Evolutionary conservation across 1,140 invertebrate genomes (phyloP).

Genomic region (Anthonomus grandis): DNA sequence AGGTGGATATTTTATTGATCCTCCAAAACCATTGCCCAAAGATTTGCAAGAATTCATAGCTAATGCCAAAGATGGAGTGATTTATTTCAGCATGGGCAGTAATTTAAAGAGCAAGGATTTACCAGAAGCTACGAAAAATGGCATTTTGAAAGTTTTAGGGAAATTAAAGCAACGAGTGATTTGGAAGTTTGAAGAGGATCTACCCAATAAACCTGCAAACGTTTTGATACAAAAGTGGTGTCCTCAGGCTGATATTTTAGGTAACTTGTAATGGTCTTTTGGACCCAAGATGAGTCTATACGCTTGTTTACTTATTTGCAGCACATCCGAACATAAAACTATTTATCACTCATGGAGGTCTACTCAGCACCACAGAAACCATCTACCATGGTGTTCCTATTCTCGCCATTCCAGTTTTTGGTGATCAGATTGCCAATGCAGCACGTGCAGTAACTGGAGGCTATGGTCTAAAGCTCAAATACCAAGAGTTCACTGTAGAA

Average conservation of each 20-base stretch:
- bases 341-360: slow-evolving; percentile 34
- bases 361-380: slow-evolving; percentile 46
- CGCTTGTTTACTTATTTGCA: slow-evolving; percentile 18
- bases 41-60: slow-evolving; percentile 60
- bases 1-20: slow-evolving; percentile 37
- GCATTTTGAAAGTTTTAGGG: slow-evolving; percentile 52
- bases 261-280: slow-evolving; percentile 46
- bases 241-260: slow-evolving; percentile 66
- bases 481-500: too few relatives aligned
- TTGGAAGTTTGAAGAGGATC: slow-evolving; percentile 61
- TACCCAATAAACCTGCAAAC: slow-evolving; percentile 58
- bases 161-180: slow-evolving; percentile 57
- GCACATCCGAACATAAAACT: slow-evolving; percentile 27
- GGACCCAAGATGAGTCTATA: neutral
- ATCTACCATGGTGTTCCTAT: slow-evolving; percentile 52
- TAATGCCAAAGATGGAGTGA: slow-evolving; percentile 57
- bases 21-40: slow-evolving; percentile 43
- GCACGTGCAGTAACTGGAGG: slow-evolving; percentile 21
- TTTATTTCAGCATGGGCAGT: slow-evolving; percentile 68
- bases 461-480: neutral
- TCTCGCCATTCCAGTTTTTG: slow-evolving; percentile 48
- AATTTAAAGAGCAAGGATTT: slow-evolving; percentile 51
- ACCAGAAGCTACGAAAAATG: slow-evolving; percentile 48
- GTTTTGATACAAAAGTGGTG: slow-evolving; percentile 62
- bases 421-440: slow-evolving; percentile 29